phyloP scores from a whole-genome alignment of 2,113 vertebrate species.

The Rhegmatorhina hoffmannsi region DNA sequence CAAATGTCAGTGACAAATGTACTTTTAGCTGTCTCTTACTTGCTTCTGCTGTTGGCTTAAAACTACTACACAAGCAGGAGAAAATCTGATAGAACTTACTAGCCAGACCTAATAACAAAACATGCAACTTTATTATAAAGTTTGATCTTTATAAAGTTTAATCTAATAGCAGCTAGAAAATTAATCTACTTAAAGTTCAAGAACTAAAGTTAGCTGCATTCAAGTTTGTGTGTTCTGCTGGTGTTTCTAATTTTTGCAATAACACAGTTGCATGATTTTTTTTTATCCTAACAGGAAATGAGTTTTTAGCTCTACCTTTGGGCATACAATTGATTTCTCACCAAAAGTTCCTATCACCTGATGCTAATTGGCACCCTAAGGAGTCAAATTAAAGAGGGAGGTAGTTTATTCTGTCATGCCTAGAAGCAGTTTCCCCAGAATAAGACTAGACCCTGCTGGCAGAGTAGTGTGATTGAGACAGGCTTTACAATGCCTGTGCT shows the following conservation, averaged over 20 bases:
- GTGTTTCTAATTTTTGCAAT: neutral
- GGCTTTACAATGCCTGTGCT: neutral
- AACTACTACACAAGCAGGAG: neutral
- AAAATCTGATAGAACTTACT: neutral
- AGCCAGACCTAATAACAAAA: neutral
- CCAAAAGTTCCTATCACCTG: neutral
- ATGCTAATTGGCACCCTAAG: slow-evolving; percentile 1
- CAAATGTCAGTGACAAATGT: too few relatives aligned
- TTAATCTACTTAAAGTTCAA: neutral
- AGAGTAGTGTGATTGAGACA: neutral
- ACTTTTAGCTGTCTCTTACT: neutral
- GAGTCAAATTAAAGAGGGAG: neutral
- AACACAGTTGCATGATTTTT: neutral
- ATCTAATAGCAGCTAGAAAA: neutral
- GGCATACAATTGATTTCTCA: neutral
- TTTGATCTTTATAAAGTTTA: neutral
- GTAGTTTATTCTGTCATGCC: neutral
- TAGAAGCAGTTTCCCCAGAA: neutral
- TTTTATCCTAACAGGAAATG: neutral
- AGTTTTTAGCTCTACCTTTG: neutral
- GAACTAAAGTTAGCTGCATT: neutral
- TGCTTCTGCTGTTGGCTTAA: neutral
- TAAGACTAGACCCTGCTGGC: neutral
- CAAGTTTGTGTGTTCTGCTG: fast-evolving
- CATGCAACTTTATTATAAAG: neutral